Percentiles rank a stretch among this genome's conserved stretches.
phyloP scores from a whole-genome alignment of 2,888 invertebrate species.

The Aspidiotus rigidus region DNA sequence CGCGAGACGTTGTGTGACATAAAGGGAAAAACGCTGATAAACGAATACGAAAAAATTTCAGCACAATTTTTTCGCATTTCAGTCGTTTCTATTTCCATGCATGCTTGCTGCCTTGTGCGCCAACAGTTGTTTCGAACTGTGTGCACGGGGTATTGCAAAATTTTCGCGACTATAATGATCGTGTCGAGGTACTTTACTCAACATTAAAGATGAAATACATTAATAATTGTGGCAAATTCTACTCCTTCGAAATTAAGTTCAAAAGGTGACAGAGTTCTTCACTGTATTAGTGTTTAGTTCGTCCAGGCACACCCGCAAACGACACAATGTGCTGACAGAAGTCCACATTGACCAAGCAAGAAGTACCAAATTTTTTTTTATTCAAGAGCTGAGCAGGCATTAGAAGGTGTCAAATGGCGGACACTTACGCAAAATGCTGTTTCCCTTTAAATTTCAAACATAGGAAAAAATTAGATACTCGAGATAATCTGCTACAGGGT shows the following conservation, averaged over 20 bases:
- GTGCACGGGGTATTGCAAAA: too few species aligned
- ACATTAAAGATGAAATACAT: neutral
- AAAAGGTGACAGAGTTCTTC: constrained; percentile 7
- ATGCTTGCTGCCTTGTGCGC: too few species aligned
- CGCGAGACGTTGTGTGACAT: too few species aligned
- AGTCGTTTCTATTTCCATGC: too few species aligned
- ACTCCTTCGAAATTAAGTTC: constrained; percentile 5
- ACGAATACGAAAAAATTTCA: too few species aligned
- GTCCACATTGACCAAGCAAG: neutral
- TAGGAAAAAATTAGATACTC: constrained; percentile 17
- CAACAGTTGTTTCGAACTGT: too few species aligned
- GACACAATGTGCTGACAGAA: constrained; percentile 10
- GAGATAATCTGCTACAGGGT: constrained; percentile 23
- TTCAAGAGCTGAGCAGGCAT: too few species aligned
- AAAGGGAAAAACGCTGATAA: too few species aligned
- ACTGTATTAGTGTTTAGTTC: neutral
- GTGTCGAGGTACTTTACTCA: too few species aligned
- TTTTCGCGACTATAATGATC: too few species aligned
- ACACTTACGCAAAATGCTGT: constrained; percentile 9
- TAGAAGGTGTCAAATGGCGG: constrained; percentile 8
- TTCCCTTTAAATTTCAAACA: constrained; percentile 27
- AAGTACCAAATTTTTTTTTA: too few species aligned
- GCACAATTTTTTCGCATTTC: too few species aligned
- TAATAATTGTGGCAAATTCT: neutral
- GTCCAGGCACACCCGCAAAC: constrained; percentile 1